Percentiles rank a stretch among this genome's conserved stretches.
These are phyloP conservation scores for Mugil cephalus DNA, from an alignment of 2,113 vertebrate species.

Conservation along the genomic window DNA sequence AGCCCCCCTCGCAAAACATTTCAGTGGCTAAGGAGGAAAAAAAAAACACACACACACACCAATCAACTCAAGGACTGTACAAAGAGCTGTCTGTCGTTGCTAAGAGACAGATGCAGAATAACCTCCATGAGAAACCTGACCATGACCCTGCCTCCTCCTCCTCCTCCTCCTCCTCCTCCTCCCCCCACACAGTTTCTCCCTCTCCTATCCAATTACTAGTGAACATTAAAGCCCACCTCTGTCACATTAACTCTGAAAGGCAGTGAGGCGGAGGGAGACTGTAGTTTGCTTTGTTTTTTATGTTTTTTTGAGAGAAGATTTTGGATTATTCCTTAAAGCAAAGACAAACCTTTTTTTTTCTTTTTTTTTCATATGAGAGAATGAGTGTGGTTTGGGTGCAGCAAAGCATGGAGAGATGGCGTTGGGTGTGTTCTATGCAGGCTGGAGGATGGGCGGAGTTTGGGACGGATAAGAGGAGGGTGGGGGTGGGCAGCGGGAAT, in stretches of 20 bases:
- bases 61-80: conserved; percentile 94
- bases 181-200: conserved; percentile 89
- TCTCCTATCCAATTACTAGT: conserved; percentile 93
- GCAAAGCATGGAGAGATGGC: conserved; percentile 18
- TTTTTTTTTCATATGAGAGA: neutral
- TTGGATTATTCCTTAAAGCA: conserved; percentile 30
- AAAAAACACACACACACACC: conserved; percentile 62
- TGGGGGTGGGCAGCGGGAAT: conserved; percentile 75
- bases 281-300: conserved; percentile 26
- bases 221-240: conserved; percentile 77
- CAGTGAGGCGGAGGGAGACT: conserved; percentile 10
- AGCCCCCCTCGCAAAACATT: conserved; percentile 79
- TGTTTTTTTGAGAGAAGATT: conserved; percentile 44
- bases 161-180: conserved; percentile 61
- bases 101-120: conserved; percentile 97
- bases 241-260: conserved; percentile 68
- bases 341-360: neutral
- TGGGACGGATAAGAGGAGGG: conserved; percentile 25
- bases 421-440: conserved; percentile 33
- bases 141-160: conserved; percentile 90
- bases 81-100: conserved; percentile 94
- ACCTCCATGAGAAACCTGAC: conserved; percentile 92
- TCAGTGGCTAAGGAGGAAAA: conserved; percentile 16
- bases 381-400: conserved; percentile 14
- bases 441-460: conserved; percentile 62